These are phyloP conservation scores for Mustelus asterias DNA, from an alignment of 2,113 vertebrate species.

Conservation along the genomic window DNA sequence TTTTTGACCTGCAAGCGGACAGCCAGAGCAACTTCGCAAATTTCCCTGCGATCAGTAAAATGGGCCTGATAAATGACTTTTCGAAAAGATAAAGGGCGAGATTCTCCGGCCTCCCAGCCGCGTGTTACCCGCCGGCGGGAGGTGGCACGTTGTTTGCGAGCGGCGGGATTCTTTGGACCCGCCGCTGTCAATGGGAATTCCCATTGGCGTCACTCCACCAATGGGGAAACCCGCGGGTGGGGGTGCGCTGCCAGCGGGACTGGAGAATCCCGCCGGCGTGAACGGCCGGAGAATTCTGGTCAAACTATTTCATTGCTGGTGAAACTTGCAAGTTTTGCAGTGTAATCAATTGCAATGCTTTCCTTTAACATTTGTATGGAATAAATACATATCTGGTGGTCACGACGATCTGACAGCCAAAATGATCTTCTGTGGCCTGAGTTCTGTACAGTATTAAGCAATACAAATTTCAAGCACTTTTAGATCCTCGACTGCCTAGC, in stretches of 20 bases:
- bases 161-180: too few species aligned
- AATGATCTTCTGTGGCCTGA: background rate
- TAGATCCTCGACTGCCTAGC: background rate
- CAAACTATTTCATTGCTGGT: background rate
- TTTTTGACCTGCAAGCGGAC: background rate
- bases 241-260: too few species aligned
- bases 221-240: too few species aligned
- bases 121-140: too few species aligned
- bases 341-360: background rate
- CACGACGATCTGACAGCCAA: background rate
- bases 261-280: too few species aligned
- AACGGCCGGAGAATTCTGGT: too few species aligned
- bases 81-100: background rate
- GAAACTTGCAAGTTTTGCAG: background rate
- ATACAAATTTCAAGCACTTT: background rate
- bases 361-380: background rate
- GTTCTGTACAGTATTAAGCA: background rate
- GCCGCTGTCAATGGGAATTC: too few species aligned
- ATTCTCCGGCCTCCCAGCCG: too few species aligned
- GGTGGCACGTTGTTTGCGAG: too few species aligned
- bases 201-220: too few species aligned
- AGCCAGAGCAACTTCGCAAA: background rate
- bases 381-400: background rate
- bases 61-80: background rate
- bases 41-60: background rate